A percentile compares a stretch with the other conserved stretches of the same genome.
These are phyloP conservation scores for Euwallacea similis DNA, from an alignment of 1,140 invertebrate species.

Conservation along the genomic window DNA sequence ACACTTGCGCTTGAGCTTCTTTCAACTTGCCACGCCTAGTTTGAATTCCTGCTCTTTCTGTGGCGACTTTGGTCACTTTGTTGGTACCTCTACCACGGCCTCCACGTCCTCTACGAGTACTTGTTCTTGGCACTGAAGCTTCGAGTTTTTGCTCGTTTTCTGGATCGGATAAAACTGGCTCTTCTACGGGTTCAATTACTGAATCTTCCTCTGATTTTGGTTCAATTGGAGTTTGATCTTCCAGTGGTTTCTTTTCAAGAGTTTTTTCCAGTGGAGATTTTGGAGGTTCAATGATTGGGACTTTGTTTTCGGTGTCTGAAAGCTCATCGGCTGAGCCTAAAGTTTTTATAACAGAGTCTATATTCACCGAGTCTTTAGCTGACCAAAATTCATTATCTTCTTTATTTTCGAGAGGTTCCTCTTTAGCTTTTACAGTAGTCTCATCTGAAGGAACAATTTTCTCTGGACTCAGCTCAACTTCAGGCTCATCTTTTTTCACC, in stretches of 20 bases:
- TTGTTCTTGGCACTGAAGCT: conserved; percentile 47
- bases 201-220: conserved; percentile 3
- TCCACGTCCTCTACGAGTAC: conserved; percentile 58
- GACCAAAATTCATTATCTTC: conserved; percentile 77
- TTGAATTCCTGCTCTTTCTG: conserved; percentile 55
- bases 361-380: conserved; percentile 70
- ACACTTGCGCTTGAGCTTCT: conserved; percentile 50
- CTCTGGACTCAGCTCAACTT: conserved; percentile 8
- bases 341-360: conserved; percentile 77
- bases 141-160: conserved; percentile 41
- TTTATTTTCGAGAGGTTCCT: conserved; percentile 55
- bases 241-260: conserved; percentile 2
- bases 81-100: conserved; percentile 56
- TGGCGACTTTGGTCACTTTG: conserved; percentile 39
- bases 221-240: neutral
- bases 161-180: conserved; percentile 34
- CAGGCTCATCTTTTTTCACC: conserved; percentile 6
- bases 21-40: conserved; percentile 61
- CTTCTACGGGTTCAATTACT: conserved; percentile 20
- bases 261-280: conserved; percentile 7
- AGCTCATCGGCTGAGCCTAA: conserved; percentile 58
- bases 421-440: neutral
- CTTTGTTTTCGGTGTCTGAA: conserved; percentile 45
- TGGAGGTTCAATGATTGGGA: neutral
- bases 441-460: neutral